Conservation (phyloP, 1,140 invertebrate genomes). For the Polypedilum pembai region DNA sequence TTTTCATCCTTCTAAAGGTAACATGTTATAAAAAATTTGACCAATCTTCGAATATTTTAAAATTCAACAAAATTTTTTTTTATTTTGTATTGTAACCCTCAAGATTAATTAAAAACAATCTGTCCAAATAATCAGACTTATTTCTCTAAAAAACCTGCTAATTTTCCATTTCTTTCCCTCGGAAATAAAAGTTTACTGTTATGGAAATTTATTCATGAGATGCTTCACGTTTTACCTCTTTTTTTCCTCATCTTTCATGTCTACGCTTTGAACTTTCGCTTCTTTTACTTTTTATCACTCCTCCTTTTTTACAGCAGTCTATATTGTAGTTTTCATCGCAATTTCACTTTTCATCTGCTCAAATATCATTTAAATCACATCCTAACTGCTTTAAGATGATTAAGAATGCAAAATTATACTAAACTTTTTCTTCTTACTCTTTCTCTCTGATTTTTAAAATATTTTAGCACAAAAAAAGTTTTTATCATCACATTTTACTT, state of each 20-base stretch:
- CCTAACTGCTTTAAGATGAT: background rate
- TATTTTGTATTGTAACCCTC: no score
- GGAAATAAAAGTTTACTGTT: background rate
- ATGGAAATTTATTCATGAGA: constrained; percentile 19
- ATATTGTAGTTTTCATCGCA: background rate
- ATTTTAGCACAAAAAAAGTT: background rate
- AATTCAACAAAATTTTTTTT: no score
- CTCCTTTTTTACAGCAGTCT: background rate
- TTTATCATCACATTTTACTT: background rate
- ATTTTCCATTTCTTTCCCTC: no score
- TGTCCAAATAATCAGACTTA: no score
- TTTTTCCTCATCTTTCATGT: background rate
- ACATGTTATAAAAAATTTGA: no score
- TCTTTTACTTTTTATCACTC: background rate
- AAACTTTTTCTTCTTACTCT: background rate
- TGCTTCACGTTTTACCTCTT: constrained; percentile 10
- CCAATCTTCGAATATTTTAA: no score
- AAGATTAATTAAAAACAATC: no score
- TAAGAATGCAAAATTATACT: constrained; percentile 11
- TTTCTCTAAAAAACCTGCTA: no score
- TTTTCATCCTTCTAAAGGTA: no score
- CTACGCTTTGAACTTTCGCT: no score
- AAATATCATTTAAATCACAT: constrained; percentile 1
- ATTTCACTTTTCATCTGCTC: background rate
- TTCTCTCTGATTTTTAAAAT: background rate